These are phyloP conservation scores for Actinernus sp. DNA, from an alignment of 92 coral and sea anemone species.

Conservation along the genomic window DNA sequence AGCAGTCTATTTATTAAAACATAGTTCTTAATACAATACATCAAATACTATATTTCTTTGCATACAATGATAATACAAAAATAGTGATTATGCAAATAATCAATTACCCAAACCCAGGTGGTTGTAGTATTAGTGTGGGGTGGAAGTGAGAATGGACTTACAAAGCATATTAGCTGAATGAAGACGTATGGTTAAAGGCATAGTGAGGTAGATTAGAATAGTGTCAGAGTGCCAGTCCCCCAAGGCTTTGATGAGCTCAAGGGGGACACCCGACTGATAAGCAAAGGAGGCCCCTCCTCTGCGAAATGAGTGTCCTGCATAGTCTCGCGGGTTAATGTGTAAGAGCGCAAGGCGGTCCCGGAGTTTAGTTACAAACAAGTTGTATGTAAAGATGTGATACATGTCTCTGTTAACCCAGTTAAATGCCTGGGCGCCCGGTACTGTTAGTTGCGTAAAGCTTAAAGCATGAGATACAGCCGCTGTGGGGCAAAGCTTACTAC, in stretches of 20 bases:
- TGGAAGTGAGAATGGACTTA: background rate
- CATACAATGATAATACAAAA: no score
- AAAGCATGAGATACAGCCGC: conserved; percentile 18
- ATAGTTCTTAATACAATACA: no score
- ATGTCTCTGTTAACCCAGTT: background rate
- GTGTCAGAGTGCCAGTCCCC: conserved; percentile 42
- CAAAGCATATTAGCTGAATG: conserved; percentile 16
- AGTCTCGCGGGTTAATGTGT: conserved; percentile 2
- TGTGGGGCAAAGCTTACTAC: conserved; percentile 18
- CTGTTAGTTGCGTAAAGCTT: background rate
- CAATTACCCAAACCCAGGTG: no score
- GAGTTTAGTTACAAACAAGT: conserved; percentile 10
- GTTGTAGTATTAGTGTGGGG: no score
- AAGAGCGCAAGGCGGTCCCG: conserved; percentile 5
- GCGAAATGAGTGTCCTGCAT: conserved; percentile 40
- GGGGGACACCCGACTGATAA: conserved; percentile 21
- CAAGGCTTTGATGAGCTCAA: conserved; percentile 31
- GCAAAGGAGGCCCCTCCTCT: conserved; percentile 45
- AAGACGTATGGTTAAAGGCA: conserved; percentile 19
- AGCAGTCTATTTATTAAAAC: no score
- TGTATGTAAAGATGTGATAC: conserved; percentile 16
- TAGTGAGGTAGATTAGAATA: conserved; percentile 12
- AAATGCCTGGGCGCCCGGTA: conserved; percentile 20
- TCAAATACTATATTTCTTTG: no score
- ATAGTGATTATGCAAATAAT: no score